A percentile compares a stretch with the other conserved stretches of the same genome.
These are phyloP conservation scores for Dryobates pubescens DNA, from an alignment of 2,797 vertebrate species.

Conservation along the genomic window DNA sequence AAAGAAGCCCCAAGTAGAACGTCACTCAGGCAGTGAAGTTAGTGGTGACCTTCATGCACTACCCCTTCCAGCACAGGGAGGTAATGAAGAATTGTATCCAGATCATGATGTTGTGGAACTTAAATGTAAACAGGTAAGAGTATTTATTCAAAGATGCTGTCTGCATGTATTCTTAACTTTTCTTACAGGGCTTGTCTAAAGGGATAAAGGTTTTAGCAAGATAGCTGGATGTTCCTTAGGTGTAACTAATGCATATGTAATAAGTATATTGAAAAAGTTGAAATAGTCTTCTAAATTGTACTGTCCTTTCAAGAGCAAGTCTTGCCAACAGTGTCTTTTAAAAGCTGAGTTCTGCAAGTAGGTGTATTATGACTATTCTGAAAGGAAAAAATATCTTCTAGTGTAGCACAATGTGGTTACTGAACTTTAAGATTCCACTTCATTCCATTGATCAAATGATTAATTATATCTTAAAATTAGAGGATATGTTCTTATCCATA, in stretches of 20 bases:
- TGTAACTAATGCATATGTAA: not conserved
- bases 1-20: constrained; percentile 74
- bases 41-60: not conserved
- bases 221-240: not conserved
- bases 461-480: not conserved
- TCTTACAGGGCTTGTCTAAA: not conserved
- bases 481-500: not conserved
- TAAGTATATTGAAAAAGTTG: not conserved
- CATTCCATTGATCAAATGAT: not conserved
- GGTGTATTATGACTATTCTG: not conserved
- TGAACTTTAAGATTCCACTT: not conserved
- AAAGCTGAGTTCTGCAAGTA: not conserved
- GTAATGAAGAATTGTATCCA: not conserved
- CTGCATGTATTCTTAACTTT: not conserved
- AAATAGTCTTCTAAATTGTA: not conserved
- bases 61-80: not conserved
- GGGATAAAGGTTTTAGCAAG: not conserved
- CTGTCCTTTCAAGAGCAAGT: not conserved
- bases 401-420: not conserved
- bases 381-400: not conserved
- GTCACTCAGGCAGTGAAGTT: constrained; percentile 67
- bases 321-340: not conserved
- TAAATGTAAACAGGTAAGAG: constrained; percentile 70
- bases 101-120: constrained; percentile 40
- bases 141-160: not conserved